Conservation (phyloP, 2,888 invertebrate genomes). For the Lacanobia oleracea region DNA sequence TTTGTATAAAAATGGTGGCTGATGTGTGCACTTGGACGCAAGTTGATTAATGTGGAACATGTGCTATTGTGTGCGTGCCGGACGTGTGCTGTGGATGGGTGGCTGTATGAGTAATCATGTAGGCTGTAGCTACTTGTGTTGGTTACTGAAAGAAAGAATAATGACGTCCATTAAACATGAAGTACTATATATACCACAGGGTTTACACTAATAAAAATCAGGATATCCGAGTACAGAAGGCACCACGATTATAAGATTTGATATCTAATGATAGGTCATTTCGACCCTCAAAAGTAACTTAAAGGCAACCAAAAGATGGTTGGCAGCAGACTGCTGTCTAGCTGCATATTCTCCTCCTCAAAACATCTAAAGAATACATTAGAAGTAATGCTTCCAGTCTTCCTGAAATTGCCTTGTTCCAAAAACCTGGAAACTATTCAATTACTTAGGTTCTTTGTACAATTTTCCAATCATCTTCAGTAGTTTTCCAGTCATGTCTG, state of each 20-base stretch:
- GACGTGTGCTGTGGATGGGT: background rate
- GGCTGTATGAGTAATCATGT: background rate
- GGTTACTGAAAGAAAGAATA: background rate
- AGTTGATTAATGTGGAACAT: conserved; percentile 51
- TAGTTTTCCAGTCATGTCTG: no score
- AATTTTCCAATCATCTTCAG: no score
- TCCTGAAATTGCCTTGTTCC: no score
- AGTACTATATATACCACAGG: background rate
- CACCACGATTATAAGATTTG: no score
- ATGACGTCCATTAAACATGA: background rate
- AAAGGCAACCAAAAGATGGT: background rate
- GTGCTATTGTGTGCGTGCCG: conserved; percentile 20
- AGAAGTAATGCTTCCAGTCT: no score
- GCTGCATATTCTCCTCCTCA: no score
- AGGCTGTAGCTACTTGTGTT: background rate
- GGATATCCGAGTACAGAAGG: background rate
- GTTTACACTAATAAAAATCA: background rate
- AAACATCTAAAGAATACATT: no score
- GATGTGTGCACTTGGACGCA: conserved; percentile 40
- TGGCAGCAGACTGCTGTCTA: background rate
- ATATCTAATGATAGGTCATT: no score
- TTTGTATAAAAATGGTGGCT: conserved; percentile 64
- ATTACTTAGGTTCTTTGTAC: no score
- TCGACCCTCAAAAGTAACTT: background rate
- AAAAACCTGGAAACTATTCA: no score